Conservation (phyloP, 2,113 vertebrate species). For the cat (Felis catus) region F.catus_Fca126_mat1.0 CM031418.1:132923501-132924000, state of each 20-base stretch:
- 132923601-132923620: background rate
- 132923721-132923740: background rate
- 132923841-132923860: background rate
- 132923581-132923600: background rate
- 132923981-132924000: background rate
- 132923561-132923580: background rate
- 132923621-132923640: fast-evolving
- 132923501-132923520: background rate
- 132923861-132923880: background rate
- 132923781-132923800: background rate
- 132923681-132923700: background rate
- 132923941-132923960: background rate
- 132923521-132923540: background rate
- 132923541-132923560: background rate
- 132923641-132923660: background rate
- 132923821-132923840: background rate
- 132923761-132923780: fast-evolving
- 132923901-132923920: background rate
- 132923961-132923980: background rate
- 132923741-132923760: too few species aligned
- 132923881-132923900: background rate
- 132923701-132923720: fast-evolving
- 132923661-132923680: background rate
- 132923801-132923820: fast-evolving
- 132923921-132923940: background rate